Conservation (phyloP, 2,888 invertebrate species). For the Drosophila paucipuncta region DNA sequence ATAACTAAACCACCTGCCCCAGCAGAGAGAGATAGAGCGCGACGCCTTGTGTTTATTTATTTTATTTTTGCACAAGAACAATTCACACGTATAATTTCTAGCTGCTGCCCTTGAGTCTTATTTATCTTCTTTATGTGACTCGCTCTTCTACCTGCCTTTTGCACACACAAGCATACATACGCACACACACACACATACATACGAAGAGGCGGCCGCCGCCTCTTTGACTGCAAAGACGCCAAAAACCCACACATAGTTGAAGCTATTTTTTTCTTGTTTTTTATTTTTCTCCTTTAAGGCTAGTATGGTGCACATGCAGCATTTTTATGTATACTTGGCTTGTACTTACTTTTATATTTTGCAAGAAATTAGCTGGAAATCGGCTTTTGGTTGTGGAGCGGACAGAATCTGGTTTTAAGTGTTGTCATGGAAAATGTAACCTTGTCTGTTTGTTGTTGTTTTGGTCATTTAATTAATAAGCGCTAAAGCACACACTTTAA, state of each 20-base stretch:
- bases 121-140: constrained; percentile 41
- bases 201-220: constrained; percentile 50
- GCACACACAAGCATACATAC: constrained; percentile 32
- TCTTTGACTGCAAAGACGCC: constrained; percentile 56
- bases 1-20: constrained; percentile 52
- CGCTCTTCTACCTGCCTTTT: constrained; percentile 66
- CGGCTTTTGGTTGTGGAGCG: constrained; percentile 38
- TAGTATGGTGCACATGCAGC: constrained; percentile 40
- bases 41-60: constrained; percentile 8
- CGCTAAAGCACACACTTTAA: constrained; percentile 40
- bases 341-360: constrained; percentile 65
- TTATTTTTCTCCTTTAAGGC: constrained; percentile 16
- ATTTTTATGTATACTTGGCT: constrained; percentile 50
- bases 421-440: constrained; percentile 51
- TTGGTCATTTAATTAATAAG: constrained; percentile 54
- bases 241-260: constrained; percentile 57
- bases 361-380: constrained; percentile 59
- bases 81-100: constrained; percentile 61
- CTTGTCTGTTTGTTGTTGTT: constrained; percentile 45
- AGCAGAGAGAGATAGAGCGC: background rate
- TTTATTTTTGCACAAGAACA: constrained; percentile 51
- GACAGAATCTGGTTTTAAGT: constrained; percentile 24
- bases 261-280: constrained; percentile 6
- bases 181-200: constrained; percentile 26
- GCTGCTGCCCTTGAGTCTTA: constrained; percentile 74